phyloP scores from a whole-genome alignment of 2,797 vertebrate genomes.

The Danio albolineatus region DNA sequence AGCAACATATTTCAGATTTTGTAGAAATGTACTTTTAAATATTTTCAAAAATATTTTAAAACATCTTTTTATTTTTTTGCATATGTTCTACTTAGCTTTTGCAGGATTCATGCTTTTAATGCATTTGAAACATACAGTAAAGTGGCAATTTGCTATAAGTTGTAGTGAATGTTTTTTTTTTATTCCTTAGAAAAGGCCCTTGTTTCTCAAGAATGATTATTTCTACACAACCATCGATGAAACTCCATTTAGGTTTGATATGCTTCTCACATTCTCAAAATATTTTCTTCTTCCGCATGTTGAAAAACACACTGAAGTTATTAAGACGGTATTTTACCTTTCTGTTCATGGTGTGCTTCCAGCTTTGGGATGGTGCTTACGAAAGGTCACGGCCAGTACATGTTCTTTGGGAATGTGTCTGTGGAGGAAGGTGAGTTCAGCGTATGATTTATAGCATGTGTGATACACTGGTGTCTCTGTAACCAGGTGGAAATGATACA shows the following conservation, averaged over 20 bases:
- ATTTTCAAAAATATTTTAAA: no score
- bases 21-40: no score
- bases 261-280: background rate
- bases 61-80: background rate
- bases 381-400: conserved; percentile 85
- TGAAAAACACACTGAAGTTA: background rate
- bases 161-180: conserved; percentile 20
- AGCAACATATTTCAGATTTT: no score
- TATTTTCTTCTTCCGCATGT: background rate
- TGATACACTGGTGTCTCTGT: background rate
- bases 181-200: conserved; percentile 86
- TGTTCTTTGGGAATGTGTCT: conserved; percentile 89
- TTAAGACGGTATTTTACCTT: background rate
- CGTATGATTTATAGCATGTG: background rate
- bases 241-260: conserved; percentile 91
- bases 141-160: background rate
- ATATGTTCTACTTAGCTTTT: background rate
- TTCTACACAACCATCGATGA: conserved; percentile 92
- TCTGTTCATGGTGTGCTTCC: conserved; percentile 48
- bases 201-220: conserved; percentile 91
- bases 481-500: background rate
- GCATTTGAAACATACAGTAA: background rate
- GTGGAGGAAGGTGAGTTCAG: conserved; percentile 89
- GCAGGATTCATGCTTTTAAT: background rate
- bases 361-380: conserved; percentile 93